phyloP scores from a whole-genome alignment of 2,797 vertebrate species.

The Prionace glauca region DNA sequence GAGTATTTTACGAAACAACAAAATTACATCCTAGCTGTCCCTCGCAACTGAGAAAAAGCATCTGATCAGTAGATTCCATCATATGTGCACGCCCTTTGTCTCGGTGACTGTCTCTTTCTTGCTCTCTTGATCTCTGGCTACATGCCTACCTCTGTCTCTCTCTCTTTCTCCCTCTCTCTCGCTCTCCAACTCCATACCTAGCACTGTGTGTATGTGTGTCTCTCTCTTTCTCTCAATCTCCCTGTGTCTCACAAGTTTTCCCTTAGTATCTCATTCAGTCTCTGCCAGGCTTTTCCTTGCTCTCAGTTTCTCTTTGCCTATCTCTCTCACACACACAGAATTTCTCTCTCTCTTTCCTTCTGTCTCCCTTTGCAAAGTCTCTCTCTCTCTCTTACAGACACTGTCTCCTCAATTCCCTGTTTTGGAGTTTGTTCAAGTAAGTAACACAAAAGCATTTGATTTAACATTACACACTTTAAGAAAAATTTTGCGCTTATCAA shows the following conservation, averaged over 20 bases:
- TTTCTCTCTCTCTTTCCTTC: no score
- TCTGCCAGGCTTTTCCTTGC: neutral
- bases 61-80: neutral
- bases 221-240: neutral
- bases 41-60: neutral
- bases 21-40: neutral
- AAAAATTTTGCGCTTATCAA: conserved; percentile 33
- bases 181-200: neutral
- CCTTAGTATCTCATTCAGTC: neutral
- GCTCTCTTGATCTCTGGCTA: no score
- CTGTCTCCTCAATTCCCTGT: neutral
- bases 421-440: conserved; percentile 21
- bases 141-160: neutral
- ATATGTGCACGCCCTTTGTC: neutral
- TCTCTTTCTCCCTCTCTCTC: neutral
- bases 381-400: neutral
- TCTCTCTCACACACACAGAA: neutral
- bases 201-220: neutral
- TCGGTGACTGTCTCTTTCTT: neutral
- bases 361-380: neutral
- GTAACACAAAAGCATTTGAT: conserved; percentile 24
- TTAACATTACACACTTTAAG: conserved; percentile 33
- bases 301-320: neutral
- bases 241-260: neutral
- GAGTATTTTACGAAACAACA: neutral